Base-by-base conservation (phyloP, 2,113 vertebrate genomes). In the Prunella himalayana region DNA sequence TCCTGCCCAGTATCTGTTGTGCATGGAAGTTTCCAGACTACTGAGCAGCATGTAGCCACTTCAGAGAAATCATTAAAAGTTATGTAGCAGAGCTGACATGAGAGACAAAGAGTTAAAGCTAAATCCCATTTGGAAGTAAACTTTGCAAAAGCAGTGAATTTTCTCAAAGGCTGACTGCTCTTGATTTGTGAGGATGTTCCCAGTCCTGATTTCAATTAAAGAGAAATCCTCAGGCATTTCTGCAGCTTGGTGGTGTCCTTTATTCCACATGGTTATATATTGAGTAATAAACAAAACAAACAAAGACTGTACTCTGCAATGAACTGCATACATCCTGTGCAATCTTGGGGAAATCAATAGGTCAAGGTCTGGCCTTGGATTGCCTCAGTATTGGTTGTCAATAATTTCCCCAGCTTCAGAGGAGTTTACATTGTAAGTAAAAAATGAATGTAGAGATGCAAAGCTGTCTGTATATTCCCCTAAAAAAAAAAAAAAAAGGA, bases 281-380 rank as follows among this genome's bases (percentile, higher is more conserved):
- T 93, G 86, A 94, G 92, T 95, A 95, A 97, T 96, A 96, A 94
- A 96, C 88, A 93, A 96, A 96, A 82, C 85, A 96, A 97, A 95
- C 77, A 94, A 83, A 88, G 93, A 33, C 85, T 57, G 60, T 68
- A 77, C 76, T 90, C 92, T 88, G 82, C 90, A 81, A 57, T 88
- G 72, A 76, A 50, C 82, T 82, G 44, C 86, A 75, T 53, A 69
- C 5, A 2, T 92, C 86, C 82, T 54, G 44, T 60, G 88, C 88
- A 86, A 69, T 88, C 93, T 56, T 1, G 0, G 65, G 66, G 94
- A 95, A 94, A 96, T 95, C 93, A 72, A 93, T 95, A 95, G 86
- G 95, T 93, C 96, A 83, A 60, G 91, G 80, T 75, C 88, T 93
- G 90, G 88, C 86, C 86, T 96, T 90, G 88, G 51, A 47, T 91